Evolutionary conservation across 2,888 invertebrate genomes (phyloP).

Genomic region (Eutolmus rufibarbis): DNA sequence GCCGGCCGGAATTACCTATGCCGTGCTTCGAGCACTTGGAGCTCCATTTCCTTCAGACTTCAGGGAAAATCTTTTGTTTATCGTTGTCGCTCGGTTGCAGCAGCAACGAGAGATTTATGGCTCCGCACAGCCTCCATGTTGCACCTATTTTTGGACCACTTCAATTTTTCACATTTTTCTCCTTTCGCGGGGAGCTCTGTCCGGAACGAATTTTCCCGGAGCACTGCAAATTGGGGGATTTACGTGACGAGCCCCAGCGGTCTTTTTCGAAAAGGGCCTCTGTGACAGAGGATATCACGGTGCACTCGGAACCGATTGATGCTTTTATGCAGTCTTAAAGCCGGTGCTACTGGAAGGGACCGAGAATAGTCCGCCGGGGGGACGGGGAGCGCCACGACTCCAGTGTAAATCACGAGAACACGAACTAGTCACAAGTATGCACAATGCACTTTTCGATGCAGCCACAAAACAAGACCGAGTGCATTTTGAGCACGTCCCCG

Average conservation of each 20-base stretch:
- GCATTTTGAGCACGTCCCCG: not conserved
- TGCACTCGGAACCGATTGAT: not conserved
- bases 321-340: not conserved
- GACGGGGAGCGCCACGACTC: not conserved
- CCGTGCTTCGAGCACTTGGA: not conserved
- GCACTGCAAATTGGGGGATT: not conserved
- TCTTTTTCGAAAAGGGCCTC: not conserved
- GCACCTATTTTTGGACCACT: constrained; percentile 9
- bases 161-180: constrained; percentile 19
- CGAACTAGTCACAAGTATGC: not conserved
- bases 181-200: not conserved
- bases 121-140: not conserved
- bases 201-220: not conserved
- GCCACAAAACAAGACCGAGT: not conserved
- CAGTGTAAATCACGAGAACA: not conserved
- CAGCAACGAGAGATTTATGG: not conserved
- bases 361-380: not conserved
- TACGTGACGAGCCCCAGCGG: not conserved
- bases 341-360: not conserved
- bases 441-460: not conserved
- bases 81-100: not conserved
- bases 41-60: not conserved
- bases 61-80: not conserved
- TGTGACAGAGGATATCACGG: not conserved
- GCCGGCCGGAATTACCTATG: not conserved